A percentile compares a stretch with the other conserved stretches of the same genome.
Conservation (phyloP, 2,888 invertebrate genomes). For the Orthosia gothica region DNA sequence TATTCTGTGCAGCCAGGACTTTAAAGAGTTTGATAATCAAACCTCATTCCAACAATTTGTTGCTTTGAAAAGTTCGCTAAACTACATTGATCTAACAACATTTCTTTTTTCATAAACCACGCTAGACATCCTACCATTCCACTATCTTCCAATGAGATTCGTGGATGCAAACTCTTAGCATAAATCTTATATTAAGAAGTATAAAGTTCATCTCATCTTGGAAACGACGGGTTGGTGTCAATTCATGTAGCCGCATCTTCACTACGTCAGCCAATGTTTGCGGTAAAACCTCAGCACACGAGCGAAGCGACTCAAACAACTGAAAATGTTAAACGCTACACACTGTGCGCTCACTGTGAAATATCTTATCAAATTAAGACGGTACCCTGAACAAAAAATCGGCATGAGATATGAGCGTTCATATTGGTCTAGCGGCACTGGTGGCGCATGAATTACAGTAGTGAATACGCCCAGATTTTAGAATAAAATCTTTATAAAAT, state of each 20-base stretch:
- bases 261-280: conserved; percentile 58
- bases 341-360: conserved; percentile 54
- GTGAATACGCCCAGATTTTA: no score
- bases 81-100: no score
- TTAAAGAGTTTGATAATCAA: no score
- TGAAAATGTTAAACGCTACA: conserved; percentile 36
- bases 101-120: neutral
- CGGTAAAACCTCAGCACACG: conserved; percentile 38
- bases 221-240: conserved; percentile 45
- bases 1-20: no score
- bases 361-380: conserved; percentile 61
- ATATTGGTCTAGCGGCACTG: no score
- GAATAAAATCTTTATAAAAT: no score
- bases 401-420: no score
- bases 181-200: conserved; percentile 42
- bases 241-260: conserved; percentile 55
- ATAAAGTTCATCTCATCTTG: conserved; percentile 42
- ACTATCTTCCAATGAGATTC: conserved; percentile 12
- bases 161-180: conserved; percentile 20
- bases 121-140: neutral
- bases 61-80: neutral
- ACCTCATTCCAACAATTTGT: no score
- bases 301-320: conserved; percentile 7
- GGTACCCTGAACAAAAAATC: no score
- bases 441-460: no score